phyloP scores from a whole-genome alignment of 1,140 invertebrate species.

The Penaeus chinensis region DNA sequence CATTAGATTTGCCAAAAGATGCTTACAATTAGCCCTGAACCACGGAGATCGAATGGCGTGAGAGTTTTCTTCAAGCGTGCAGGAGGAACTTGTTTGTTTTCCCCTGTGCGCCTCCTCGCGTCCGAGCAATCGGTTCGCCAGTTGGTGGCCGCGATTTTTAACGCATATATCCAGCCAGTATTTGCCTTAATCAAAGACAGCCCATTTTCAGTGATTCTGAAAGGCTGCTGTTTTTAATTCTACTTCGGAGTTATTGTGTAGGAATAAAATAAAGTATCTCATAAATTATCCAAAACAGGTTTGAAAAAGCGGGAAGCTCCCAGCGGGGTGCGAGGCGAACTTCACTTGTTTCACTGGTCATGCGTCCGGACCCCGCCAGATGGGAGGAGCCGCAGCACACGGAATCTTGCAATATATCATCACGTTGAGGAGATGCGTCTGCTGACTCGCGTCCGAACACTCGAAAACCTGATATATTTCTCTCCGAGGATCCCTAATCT shows the following conservation, averaged over 20 bases:
- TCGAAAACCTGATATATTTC: slow-evolving; percentile 11
- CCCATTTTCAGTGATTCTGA: background rate
- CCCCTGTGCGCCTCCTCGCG: slow-evolving; percentile 39
- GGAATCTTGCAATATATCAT: slow-evolving; percentile 60
- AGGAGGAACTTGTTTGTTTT: slow-evolving; percentile 24
- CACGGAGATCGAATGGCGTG: background rate
- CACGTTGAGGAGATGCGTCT: slow-evolving; percentile 50
- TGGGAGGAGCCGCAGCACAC: slow-evolving; percentile 50
- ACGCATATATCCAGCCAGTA: background rate
- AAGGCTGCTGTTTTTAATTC: background rate
- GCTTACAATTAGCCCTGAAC: background rate
- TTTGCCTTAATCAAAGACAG: background rate
- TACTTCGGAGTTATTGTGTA: slow-evolving; percentile 3
- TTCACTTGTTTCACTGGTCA: slow-evolving; percentile 54
- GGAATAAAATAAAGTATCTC: slow-evolving; percentile 30
- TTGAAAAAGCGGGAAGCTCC: slow-evolving; percentile 49
- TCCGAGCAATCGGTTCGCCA: slow-evolving; percentile 12
- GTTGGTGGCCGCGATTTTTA: slow-evolving; percentile 18
- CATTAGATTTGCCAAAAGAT: background rate
- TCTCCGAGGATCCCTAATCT: background rate
- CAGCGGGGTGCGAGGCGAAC: slow-evolving; percentile 44
- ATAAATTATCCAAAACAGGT: slow-evolving; percentile 29
- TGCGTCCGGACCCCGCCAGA: slow-evolving; percentile 27
- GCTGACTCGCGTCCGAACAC: slow-evolving; percentile 42
- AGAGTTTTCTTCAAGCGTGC: slow-evolving; percentile 8